Conservation (phyloP, 2,113 vertebrate species). For the Nettapus auritus region DNA sequence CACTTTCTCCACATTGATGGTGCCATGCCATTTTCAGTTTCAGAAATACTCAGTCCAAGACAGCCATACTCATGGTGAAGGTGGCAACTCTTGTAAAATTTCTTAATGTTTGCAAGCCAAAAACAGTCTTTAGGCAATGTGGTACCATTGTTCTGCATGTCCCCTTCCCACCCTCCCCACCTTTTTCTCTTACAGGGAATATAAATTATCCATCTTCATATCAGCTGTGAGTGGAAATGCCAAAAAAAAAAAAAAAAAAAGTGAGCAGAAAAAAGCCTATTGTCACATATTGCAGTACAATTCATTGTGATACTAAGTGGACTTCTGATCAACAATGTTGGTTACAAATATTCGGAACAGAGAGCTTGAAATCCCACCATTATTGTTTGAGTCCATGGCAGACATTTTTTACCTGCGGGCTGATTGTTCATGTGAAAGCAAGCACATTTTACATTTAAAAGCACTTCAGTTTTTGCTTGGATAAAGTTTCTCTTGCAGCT, state of each 20-base stretch:
- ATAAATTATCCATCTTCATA: neutral
- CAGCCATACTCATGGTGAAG: neutral
- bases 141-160: neutral
- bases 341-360: slow-evolving; percentile 37
- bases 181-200: neutral
- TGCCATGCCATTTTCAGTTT: neutral
- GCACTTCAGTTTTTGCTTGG: slow-evolving; percentile 67
- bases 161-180: accelerated
- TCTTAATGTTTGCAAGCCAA: neutral
- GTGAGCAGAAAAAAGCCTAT: neutral
- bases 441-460: slow-evolving; percentile 74
- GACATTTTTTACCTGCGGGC: slow-evolving; percentile 52
- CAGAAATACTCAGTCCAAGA: neutral
- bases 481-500: slow-evolving; percentile 59
- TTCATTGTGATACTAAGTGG: neutral
- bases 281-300: neutral
- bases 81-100: neutral
- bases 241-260: neutral
- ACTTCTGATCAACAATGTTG: slow-evolving; percentile 7
- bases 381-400: slow-evolving; percentile 19
- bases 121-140: neutral
- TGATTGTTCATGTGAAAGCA: slow-evolving; percentile 67
- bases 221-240: neutral
- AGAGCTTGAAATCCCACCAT: slow-evolving; percentile 32
- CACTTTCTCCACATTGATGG: neutral